Evolutionary conservation across 2,113 vertebrate genomes (phyloP).

Genomic region (Cynocephalus volans): DNA sequence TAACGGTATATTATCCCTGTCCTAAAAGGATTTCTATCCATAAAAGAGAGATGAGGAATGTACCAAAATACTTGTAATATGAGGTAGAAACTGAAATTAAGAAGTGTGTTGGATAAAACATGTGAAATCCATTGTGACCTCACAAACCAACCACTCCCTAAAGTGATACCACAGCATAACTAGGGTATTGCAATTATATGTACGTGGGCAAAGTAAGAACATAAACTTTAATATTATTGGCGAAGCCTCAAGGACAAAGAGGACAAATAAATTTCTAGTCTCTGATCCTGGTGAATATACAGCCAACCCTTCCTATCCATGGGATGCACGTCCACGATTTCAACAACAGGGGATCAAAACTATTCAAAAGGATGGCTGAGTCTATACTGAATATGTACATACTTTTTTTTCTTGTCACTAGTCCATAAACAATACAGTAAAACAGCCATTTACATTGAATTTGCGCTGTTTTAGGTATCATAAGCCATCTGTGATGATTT

Average conservation of each 20-base stretch:
- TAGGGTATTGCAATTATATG: not conserved
- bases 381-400: too few species aligned
- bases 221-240: not conserved
- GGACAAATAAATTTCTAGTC: not conserved
- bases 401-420: too few species aligned
- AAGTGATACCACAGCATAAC: not conserved
- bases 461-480: too few species aligned
- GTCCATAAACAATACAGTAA: too few species aligned
- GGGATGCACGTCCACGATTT: too few species aligned
- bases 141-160: not conserved
- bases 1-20: not conserved
- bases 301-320: too few species aligned
- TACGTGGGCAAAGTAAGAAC: not conserved
- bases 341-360: too few species aligned
- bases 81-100: not conserved
- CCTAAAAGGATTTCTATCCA: not conserved
- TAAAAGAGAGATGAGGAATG: not conserved
- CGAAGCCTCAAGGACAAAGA: not conserved
- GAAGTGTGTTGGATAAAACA: not conserved
- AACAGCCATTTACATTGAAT: too few species aligned
- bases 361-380: too few species aligned
- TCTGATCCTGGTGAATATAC: not conserved
- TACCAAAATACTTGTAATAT: not conserved
- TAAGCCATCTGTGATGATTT: too few species aligned
- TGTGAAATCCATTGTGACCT: not conserved